Evolutionary conservation across 64 coral and sea anemone species (phyloP), one percentile per base, ranked within the genome.

Genomic region (Montipora capricornis): DNA sequence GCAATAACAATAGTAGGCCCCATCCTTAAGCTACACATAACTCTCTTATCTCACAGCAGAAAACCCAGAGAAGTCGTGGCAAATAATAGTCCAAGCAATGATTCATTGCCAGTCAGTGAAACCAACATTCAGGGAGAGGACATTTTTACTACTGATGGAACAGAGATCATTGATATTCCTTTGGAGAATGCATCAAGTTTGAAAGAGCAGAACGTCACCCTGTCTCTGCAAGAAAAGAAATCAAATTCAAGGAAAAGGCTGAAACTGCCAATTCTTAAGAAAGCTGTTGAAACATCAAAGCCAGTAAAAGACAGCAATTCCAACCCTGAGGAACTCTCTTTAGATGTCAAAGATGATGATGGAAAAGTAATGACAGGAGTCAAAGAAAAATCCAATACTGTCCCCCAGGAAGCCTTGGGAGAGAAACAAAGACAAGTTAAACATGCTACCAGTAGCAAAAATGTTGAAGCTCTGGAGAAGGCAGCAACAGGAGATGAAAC

Each of bases 161-260:
- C 64, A 14, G 64, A 71, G 19, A 13, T 17, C 44, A 48, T 14
- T 20, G 64, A 1, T 2, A 19, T 71, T 52, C 13, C 82, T 71
- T 62, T 71, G n/a, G 9, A 17, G 0, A 3, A 12, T 86, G 66
- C 46, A 20, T 4, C 45, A 20, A 17, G 44, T 50, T 19, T 19
- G 8, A 82, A 47, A 61, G 82, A 73, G 7, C 62, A 86, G 81
- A 66, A 45, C 2, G 9, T 20, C 15, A 71, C 66, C n/a, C 70
- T 14, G 2, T 49, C 46, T 48, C 17, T 10, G 51, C 44, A 9
- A 49, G 64, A 71, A 50, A 71, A 86, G 44, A 73, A 71, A 20
- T 58, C 8, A 4, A 82, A 82, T 29, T 86, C 66, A 16, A 86
- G 66, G 9, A 86, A 71, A 86, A 20, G 82, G 8, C 71, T 71